A percentile compares a stretch with the other conserved stretches of the same genome.
Conservation (phyloP, 2,888 invertebrate species). For the Dynastes hyllus region DNA sequence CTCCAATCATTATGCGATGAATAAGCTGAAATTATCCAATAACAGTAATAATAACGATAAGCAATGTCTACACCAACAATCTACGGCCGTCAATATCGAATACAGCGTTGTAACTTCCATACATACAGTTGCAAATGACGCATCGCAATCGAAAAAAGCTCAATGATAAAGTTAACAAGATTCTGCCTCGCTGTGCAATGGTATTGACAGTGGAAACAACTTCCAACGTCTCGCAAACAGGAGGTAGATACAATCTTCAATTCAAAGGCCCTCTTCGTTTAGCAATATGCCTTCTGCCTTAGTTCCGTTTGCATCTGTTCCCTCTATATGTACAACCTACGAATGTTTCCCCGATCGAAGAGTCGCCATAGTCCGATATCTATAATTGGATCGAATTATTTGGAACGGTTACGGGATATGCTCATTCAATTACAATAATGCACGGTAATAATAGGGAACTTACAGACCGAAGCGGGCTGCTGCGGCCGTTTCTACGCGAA, state of each 20-base stretch:
- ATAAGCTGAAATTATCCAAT: not conserved
- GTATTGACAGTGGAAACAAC: slow-evolving; percentile 55
- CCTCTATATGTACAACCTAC: not conserved
- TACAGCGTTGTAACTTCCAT: slow-evolving; percentile 1
- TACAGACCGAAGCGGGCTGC: slow-evolving; percentile 41
- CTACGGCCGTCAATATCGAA: slow-evolving; percentile 43
- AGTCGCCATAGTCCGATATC: slow-evolving; percentile 52
- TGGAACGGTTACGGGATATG: slow-evolving; percentile 53
- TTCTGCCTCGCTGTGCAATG: slow-evolving; percentile 2
- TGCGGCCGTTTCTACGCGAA: slow-evolving; percentile 30
- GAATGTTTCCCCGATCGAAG: slow-evolving; percentile 43
- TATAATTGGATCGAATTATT: slow-evolving; percentile 55
- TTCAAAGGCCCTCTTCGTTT: slow-evolving; percentile 10
- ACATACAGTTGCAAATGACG: slow-evolving; percentile 49
- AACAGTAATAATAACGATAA: not conserved
- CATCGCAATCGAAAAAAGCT: slow-evolving; percentile 26
- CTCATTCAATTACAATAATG: slow-evolving; percentile 55
- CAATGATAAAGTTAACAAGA: slow-evolving; percentile 57
- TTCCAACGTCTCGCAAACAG: not conserved
- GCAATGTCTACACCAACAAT: slow-evolving; percentile 19
- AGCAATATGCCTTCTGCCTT: slow-evolving; percentile 10
- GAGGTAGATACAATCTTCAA: slow-evolving; percentile 50
- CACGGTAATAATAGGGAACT: slow-evolving; percentile 49
- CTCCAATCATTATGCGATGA: no score
- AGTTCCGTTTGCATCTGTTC: not conserved